Percentiles rank a stretch among this genome's conserved stretches.
Evolutionary conservation across 2,113 vertebrate genomes (phyloP).

Genomic region (Zonotrichia leucophrys): DNA sequence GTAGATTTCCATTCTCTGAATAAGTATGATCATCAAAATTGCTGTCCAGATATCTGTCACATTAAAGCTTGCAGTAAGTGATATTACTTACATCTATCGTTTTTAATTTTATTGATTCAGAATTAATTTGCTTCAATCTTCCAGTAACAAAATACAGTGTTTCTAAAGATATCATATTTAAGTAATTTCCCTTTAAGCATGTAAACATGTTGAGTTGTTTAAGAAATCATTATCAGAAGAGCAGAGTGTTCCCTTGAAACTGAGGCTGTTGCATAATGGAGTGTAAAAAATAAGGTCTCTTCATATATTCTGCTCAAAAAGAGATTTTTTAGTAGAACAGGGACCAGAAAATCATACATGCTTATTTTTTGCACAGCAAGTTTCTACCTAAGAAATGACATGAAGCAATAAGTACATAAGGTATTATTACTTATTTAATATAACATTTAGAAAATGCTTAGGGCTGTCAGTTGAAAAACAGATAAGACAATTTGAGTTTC

Average conservation of each 20-base stretch:
- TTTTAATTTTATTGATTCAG: not conserved
- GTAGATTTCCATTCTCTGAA: not conserved
- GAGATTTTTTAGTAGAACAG: not conserved
- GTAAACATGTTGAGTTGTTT: not conserved
- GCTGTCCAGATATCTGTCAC: not conserved
- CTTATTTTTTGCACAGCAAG: not conserved
- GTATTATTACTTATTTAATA: not conserved
- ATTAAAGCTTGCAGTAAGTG: not conserved
- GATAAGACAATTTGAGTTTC: not conserved
- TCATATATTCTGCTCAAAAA: not conserved
- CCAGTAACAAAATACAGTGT: not conserved
- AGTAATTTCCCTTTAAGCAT: not conserved
- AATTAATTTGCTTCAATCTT: not conserved
- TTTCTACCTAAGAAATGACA: not conserved
- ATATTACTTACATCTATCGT: not conserved
- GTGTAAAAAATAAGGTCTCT: not conserved
- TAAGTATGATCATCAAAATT: not conserved
- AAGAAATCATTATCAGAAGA: not conserved
- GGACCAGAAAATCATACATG: not conserved
- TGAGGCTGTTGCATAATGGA: not conserved
- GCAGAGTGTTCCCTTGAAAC: not conserved
- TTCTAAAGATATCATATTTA: not conserved
- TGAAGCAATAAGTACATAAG: not conserved
- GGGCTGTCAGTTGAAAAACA: not conserved
- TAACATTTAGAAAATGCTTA: not conserved